Evolutionary conservation across 2,113 vertebrate species (phyloP).

Genomic region (Oncorhynchus nerka): DNA sequence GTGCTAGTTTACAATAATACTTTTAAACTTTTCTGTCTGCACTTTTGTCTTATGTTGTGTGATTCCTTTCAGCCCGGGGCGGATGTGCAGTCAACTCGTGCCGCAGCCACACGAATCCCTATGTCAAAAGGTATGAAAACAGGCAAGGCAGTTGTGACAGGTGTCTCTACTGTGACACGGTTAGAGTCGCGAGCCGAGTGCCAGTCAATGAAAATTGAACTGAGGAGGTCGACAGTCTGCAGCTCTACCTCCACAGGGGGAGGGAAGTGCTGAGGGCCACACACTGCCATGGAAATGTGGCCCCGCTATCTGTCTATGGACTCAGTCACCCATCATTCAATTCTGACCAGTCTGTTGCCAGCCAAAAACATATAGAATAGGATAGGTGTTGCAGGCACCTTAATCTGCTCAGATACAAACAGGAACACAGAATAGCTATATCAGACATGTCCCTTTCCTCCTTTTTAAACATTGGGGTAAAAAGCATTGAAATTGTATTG

Average conservation of each 20-base stretch:
- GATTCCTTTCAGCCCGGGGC: slow-evolving; percentile 76
- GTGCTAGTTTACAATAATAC: background rate
- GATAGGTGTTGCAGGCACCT: background rate
- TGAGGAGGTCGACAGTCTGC: slow-evolving; percentile 86
- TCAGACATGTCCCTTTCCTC: background rate
- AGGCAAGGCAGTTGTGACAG: slow-evolving; percentile 83
- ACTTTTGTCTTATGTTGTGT: slow-evolving; percentile 3
- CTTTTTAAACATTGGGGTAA: background rate
- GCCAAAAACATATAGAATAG: background rate
- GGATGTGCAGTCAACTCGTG: slow-evolving; percentile 81
- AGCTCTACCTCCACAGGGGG: slow-evolving; percentile 75
- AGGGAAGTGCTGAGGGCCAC: slow-evolving; percentile 81
- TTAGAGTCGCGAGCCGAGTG: slow-evolving; percentile 87
- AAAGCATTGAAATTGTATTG: slow-evolving; percentile 1
- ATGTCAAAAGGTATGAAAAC: slow-evolving; percentile 93
- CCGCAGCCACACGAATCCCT: slow-evolving; percentile 88
- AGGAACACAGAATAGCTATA: background rate
- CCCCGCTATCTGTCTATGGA: slow-evolving; percentile 37
- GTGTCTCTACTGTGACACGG: slow-evolving; percentile 83
- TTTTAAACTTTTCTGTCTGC: slow-evolving; percentile 2
- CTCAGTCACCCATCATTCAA: background rate
- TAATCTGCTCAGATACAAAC: background rate
- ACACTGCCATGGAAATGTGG: slow-evolving; percentile 7
- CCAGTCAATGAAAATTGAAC: slow-evolving; percentile 94
- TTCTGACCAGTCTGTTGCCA: slow-evolving; percentile 2